These are phyloP conservation scores for Phortica magna DNA, from an alignment of 2,888 invertebrate genomes.

Conservation along the genomic window DNA sequence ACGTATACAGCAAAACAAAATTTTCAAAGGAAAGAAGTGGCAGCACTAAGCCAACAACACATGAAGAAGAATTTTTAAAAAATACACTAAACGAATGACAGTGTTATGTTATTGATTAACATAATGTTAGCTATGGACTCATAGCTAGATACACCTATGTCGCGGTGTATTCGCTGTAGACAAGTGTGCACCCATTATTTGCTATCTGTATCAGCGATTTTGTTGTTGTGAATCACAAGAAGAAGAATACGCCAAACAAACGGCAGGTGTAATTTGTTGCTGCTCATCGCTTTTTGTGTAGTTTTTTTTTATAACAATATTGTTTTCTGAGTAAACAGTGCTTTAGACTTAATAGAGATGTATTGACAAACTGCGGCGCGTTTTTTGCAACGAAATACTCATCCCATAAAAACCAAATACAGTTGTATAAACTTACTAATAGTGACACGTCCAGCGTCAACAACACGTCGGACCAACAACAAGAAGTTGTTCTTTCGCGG, in stretches of 20 bases:
- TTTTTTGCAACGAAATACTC: slow-evolving; percentile 43
- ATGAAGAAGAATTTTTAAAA: too few relatives aligned
- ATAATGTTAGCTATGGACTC: too few relatives aligned
- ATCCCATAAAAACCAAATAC: slow-evolving; percentile 43
- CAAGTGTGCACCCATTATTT: too few relatives aligned
- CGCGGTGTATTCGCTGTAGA: too few relatives aligned
- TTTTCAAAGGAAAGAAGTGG: too few relatives aligned
- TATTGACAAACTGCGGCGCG: slow-evolving; percentile 51
- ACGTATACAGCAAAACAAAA: too few relatives aligned
- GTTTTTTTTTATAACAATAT: not conserved
- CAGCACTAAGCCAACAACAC: too few relatives aligned
- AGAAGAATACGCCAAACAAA: too few relatives aligned
- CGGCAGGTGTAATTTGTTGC: not conserved
- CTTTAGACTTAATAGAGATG: slow-evolving; percentile 45
- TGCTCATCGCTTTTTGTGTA: not conserved
- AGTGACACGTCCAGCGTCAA: slow-evolving; percentile 6
- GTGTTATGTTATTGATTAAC: too few relatives aligned
- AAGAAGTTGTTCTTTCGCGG: slow-evolving; percentile 44
- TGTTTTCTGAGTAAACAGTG: slow-evolving; percentile 41
- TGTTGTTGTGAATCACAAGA: slow-evolving; percentile 15
- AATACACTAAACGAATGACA: too few relatives aligned
- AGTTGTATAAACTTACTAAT: slow-evolving; percentile 32
- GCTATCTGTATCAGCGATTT: too few relatives aligned
- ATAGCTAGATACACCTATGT: too few relatives aligned
- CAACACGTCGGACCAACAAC: not conserved